Conservation (phyloP, 2,888 invertebrate species). For the Peribatodes rhomboidaria region DNA sequence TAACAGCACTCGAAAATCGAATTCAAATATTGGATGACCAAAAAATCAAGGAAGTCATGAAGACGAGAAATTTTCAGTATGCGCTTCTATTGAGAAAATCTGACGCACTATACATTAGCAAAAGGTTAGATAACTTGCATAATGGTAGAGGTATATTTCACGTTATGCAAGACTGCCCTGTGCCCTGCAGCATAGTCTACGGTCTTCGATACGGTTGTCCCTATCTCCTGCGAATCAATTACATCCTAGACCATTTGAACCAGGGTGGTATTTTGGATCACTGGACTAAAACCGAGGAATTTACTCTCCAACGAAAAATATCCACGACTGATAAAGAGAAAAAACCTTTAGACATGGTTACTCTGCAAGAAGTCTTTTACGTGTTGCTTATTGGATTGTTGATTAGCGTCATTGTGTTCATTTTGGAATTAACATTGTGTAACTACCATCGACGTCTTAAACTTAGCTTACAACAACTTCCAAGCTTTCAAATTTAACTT, state of each 20-base stretch:
- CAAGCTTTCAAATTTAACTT: too few relatives aligned
- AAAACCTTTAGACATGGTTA: conserved; percentile 68
- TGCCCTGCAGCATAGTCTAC: conserved; percentile 85
- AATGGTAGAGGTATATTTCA: conserved; percentile 81
- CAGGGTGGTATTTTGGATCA: conserved; percentile 83
- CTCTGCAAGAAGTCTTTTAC: conserved; percentile 80
- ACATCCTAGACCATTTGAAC: conserved; percentile 74
- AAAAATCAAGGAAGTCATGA: conserved; percentile 70
- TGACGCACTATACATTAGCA: conserved; percentile 67
- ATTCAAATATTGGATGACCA: conserved; percentile 72
- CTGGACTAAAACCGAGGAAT: conserved; percentile 71
- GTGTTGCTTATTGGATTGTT: conserved; percentile 66
- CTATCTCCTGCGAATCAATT: conserved; percentile 79
- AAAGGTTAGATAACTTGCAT: conserved; percentile 63
- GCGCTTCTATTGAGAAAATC: conserved; percentile 82
- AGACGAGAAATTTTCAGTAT: conserved; percentile 72
- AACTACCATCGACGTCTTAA: conserved; percentile 67
- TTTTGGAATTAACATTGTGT: conserved; percentile 59
- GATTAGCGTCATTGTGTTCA: conserved; percentile 62
- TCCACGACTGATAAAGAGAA: conserved; percentile 53
- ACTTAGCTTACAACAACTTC: too few relatives aligned
- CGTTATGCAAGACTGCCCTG: conserved; percentile 80
- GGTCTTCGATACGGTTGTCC: conserved; percentile 87
- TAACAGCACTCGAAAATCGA: conserved; percentile 61
- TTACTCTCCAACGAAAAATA: conserved; percentile 53